A percentile compares a stretch with the other conserved stretches of the same genome.
phyloP scores from a whole-genome alignment of 2,113 vertebrate genomes.

The Microcebus jonahi region DNA sequence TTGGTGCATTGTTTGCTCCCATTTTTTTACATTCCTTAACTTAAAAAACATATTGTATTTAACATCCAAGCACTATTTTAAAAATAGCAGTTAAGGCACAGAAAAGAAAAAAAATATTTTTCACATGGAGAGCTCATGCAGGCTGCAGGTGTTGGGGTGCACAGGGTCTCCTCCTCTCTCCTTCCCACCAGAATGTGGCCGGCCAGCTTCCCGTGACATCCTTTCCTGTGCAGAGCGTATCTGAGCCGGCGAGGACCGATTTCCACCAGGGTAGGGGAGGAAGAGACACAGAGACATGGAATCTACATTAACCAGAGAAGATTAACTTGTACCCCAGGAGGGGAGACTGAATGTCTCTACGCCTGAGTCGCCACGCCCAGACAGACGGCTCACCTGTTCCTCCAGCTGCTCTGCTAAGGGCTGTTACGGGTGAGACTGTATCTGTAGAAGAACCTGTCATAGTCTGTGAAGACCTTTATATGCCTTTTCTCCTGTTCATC shows the following conservation, averaged over 20 bases:
- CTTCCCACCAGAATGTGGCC: background rate
- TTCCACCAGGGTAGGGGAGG: fast-evolving
- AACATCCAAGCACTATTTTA: background rate
- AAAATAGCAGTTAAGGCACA: background rate
- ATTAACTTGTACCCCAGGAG: background rate
- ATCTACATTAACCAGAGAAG: background rate
- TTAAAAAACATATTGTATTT: background rate
- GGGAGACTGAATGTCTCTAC: background rate
- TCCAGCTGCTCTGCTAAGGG: background rate
- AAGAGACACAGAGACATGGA: background rate
- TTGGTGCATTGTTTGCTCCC: background rate
- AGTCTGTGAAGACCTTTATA: background rate
- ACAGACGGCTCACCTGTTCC: background rate
- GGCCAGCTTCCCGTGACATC: background rate
- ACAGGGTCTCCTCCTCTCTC: background rate
- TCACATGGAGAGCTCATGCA: background rate
- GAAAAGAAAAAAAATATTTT: background rate
- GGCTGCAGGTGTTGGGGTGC: too few relatives aligned
- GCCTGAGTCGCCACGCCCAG: background rate
- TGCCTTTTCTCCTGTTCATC: background rate
- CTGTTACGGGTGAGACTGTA: background rate
- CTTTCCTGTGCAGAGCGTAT: background rate
- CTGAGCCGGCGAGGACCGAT: background rate
- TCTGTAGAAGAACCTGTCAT: background rate
- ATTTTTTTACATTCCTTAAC: background rate